A percentile compares a stretch with the other conserved stretches of the same genome.
Evolutionary conservation across 2,113 vertebrate genomes (phyloP).

Genomic region (Emberiza fucata): DNA sequence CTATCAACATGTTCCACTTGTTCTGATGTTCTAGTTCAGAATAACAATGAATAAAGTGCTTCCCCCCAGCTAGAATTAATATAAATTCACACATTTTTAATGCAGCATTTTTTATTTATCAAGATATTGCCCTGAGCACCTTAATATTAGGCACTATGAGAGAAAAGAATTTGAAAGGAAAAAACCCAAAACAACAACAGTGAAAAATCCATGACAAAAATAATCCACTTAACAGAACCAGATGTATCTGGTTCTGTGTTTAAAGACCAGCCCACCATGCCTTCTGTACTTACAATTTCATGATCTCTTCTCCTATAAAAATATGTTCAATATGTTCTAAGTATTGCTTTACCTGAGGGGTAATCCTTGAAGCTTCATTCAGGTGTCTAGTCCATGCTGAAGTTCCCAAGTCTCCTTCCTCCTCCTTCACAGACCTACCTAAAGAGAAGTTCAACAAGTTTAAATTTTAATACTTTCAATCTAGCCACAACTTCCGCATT

Average conservation of each 20-base stretch:
- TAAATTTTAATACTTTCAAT: neutral
- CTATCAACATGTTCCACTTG: neutral
- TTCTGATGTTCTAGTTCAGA: neutral
- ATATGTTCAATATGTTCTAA: neutral
- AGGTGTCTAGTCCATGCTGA: constrained; percentile 69
- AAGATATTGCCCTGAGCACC: neutral
- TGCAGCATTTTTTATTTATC: neutral
- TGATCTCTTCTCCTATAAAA: neutral
- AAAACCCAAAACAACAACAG: neutral
- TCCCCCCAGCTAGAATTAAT: neutral
- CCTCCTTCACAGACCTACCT: constrained; percentile 74
- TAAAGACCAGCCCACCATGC: neutral
- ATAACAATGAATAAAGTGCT: neutral
- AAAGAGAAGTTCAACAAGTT: constrained; percentile 8
- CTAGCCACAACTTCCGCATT: neutral
- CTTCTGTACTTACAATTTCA: neutral
- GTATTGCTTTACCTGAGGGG: constrained; percentile 74
- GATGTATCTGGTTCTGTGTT: neutral
- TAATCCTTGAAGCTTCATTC: constrained; percentile 71
- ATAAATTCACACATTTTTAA: neutral
- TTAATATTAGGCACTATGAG: neutral
- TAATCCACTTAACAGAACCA: neutral
- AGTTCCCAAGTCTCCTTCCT: constrained; percentile 72
- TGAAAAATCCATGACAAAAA: neutral
- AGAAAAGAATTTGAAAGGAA: neutral